These are phyloP conservation scores for Pterois miles DNA, from an alignment of 2,797 vertebrate species.

Conservation along the genomic window DNA sequence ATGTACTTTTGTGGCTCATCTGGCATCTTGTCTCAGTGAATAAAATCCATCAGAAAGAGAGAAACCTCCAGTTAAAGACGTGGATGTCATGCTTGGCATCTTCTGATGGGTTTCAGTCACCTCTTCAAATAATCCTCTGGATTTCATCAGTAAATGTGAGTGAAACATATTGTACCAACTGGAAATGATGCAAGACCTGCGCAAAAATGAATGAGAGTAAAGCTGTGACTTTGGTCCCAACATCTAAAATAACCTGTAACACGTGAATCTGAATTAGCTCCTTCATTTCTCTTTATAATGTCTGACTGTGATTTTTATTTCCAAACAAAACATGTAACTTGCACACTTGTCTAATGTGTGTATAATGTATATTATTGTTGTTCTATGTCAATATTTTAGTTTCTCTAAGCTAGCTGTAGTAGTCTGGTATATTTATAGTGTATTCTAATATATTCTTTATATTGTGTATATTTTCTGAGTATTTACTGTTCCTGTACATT, in stretches of 20 bases:
- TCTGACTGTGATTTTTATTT: background rate
- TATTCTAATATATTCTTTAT: too few species aligned
- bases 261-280: background rate
- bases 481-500: too few species aligned
- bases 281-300: background rate
- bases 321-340: background rate
- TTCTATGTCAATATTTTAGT: too few species aligned
- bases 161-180: background rate
- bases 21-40: background rate
- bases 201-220: background rate
- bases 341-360: too few species aligned
- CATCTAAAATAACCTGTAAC: background rate
- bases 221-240: background rate
- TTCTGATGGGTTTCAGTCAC: background rate
- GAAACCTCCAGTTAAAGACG: slow-evolving; percentile 8
- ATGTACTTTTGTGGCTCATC: background rate
- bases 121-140: background rate
- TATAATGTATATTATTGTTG: too few species aligned
- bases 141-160: slow-evolving; percentile 15
- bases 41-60: slow-evolving; percentile 10
- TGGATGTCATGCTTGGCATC: background rate
- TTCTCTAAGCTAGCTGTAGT: too few species aligned
- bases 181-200: slow-evolving; percentile 4
- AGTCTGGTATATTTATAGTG: too few species aligned
- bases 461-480: too few species aligned